These are phyloP conservation scores for Leptinotarsa juncta DNA, from an alignment of 2,888 invertebrate species.

Conservation along the genomic window DNA sequence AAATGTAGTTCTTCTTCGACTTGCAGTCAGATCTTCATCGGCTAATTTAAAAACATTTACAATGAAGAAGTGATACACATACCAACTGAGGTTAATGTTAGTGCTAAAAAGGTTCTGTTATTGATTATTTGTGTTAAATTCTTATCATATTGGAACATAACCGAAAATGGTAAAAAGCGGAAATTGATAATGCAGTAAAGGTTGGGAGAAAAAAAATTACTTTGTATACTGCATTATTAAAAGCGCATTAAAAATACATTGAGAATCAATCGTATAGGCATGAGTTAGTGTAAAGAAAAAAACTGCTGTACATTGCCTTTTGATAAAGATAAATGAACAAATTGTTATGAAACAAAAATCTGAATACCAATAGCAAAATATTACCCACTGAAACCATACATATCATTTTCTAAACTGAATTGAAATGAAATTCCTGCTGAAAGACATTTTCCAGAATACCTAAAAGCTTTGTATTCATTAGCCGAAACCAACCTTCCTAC, in stretches of 20 bases:
- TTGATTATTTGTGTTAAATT: conserved; percentile 26
- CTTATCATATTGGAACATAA: conserved; percentile 22
- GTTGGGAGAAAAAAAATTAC: neutral
- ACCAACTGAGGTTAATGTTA: conserved; percentile 47
- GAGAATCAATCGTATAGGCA: neutral
- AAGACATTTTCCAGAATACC: too few relatives aligned
- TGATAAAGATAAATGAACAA: too few relatives aligned
- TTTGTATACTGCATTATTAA: conserved; percentile 24
- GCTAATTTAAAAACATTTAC: conserved; percentile 35
- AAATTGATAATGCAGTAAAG: conserved; percentile 32
- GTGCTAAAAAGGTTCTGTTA: conserved; percentile 47
- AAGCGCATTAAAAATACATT: conserved; percentile 26
- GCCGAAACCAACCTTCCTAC: too few relatives aligned
- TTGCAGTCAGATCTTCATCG: conserved; percentile 49
- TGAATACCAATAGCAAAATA: too few relatives aligned
- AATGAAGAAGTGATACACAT: conserved; percentile 37
- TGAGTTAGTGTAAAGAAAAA: neutral
- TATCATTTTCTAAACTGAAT: too few relatives aligned
- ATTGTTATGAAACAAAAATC: too few relatives aligned
- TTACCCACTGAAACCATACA: too few relatives aligned
- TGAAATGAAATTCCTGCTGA: too few relatives aligned
- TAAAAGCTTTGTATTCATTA: too few relatives aligned
- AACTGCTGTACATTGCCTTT: too few relatives aligned
- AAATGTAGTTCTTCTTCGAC: conserved; percentile 48
- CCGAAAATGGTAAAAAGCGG: conserved; percentile 30